phyloP scores from a whole-genome alignment of 2,113 vertebrate species.

The Cyanoderma ruficeps region DNA sequence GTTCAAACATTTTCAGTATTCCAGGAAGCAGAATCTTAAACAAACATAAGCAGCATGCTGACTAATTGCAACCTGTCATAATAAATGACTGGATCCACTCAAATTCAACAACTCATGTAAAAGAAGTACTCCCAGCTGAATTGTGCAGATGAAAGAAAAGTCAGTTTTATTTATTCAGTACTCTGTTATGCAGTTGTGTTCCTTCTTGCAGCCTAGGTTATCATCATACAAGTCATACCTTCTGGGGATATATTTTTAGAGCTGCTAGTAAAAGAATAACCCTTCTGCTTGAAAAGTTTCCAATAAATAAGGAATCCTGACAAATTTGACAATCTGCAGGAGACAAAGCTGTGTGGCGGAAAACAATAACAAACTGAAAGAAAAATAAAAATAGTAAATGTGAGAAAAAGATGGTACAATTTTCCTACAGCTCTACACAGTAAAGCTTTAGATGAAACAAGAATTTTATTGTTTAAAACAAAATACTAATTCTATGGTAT shows the following conservation, averaged over 20 bases:
- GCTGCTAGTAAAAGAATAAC: neutral
- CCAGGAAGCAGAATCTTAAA: neutral
- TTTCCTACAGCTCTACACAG: neutral
- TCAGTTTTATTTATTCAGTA: neutral
- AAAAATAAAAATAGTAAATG: slow-evolving; percentile 15
- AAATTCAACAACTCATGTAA: neutral
- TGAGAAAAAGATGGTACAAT: neutral
- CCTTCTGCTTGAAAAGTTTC: slow-evolving; percentile 10
- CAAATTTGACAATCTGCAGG: neutral
- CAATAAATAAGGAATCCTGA: slow-evolving; percentile 9
- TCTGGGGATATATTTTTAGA: slow-evolving; percentile 22
- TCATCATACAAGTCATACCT: neutral
- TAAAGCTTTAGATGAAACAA: slow-evolving; percentile 1
- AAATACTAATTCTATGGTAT: neutral
- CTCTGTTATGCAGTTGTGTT: neutral
- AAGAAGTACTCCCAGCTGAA: neutral
- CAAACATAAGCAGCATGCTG: neutral
- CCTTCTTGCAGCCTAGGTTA: neutral
- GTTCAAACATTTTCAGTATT: neutral
- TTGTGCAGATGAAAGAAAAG: neutral
- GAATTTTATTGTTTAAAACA: slow-evolving; percentile 20
- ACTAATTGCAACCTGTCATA: slow-evolving; percentile 8
- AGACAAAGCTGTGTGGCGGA: neutral
- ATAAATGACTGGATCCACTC: neutral
- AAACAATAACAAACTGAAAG: slow-evolving; percentile 5